Evolutionary conservation across 1,140 invertebrate genomes (phyloP).

Genomic region (Ericerus pela): DNA sequence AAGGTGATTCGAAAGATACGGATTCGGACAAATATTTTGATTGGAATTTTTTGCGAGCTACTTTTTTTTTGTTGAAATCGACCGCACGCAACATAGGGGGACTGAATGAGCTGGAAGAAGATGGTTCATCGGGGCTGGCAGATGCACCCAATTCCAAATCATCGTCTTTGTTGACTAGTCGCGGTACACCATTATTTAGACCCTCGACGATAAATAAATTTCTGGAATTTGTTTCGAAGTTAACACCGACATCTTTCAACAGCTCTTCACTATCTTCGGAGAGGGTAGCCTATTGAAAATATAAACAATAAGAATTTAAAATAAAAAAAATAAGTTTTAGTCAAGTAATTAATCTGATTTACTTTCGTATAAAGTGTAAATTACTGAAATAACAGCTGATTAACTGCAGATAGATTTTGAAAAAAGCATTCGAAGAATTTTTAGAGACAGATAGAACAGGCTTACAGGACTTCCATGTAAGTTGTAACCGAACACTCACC

Average conservation of each 20-base stretch:
- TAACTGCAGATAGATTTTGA: too few relatives aligned
- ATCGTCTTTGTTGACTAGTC: neutral
- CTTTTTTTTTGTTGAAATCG: too few relatives aligned
- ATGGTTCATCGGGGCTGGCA: slow-evolving; percentile 1
- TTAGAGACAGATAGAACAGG: too few relatives aligned
- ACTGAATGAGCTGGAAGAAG: neutral
- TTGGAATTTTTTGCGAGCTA: too few relatives aligned
- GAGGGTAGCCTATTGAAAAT: neutral
- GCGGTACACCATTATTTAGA: neutral
- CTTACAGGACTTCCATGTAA: too few relatives aligned
- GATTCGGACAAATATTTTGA: neutral
- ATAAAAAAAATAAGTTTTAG: too few relatives aligned
- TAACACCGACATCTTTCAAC: neutral
- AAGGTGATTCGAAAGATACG: neutral
- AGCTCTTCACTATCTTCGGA: neutral
- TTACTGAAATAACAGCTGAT: too few relatives aligned
- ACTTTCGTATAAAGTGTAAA: neutral
- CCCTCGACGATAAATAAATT: slow-evolving; percentile 8
- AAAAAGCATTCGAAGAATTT: too few relatives aligned
- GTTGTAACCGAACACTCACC: too few relatives aligned
- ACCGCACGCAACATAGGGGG: too few relatives aligned
- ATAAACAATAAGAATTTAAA: neutral
- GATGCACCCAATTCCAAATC: neutral
- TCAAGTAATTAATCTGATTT: too few relatives aligned
- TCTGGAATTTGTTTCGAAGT: neutral